These are phyloP conservation scores for Squalus acanthias DNA, from an alignment of 2,797 vertebrate genomes.

Conservation along the genomic window DNA sequence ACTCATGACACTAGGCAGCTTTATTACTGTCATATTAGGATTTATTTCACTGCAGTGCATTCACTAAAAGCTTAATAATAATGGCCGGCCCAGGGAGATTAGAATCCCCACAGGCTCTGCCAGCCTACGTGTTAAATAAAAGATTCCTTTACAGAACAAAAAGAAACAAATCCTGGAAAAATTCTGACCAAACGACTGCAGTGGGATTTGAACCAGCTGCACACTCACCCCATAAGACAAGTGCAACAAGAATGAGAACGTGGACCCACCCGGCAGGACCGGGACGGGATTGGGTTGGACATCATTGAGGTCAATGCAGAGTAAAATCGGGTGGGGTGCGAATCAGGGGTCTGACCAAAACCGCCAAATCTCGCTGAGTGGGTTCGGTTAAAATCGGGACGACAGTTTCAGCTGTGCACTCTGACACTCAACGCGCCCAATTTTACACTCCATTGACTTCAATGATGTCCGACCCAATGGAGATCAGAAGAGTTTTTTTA, in stretches of 20 bases:
- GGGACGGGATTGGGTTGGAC: neutral
- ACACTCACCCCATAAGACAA: neutral
- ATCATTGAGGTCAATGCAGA: neutral
- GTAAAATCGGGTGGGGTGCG: neutral
- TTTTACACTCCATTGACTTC: neutral
- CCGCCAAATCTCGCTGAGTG: neutral
- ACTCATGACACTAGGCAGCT: neutral
- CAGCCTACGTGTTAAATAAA: neutral
- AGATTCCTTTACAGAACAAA: neutral
- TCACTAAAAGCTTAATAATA: neutral
- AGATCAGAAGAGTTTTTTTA: neutral
- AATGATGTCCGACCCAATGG: neutral
- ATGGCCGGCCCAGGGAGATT: neutral
- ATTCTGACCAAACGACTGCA: neutral
- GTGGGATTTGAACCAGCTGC: neutral
- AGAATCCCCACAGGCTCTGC: neutral
- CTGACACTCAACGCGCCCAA: neutral
- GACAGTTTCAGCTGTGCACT: neutral
- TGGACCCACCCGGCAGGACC: neutral
- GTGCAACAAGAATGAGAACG: neutral
- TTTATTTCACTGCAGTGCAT: neutral
- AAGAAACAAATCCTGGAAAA: neutral
- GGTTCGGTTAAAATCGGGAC: neutral
- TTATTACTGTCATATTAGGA: neutral
- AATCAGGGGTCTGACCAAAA: neutral